Evolutionary conservation across 2,797 vertebrate genomes (phyloP).

Genomic region (Tokudaia muenninki): DNA sequence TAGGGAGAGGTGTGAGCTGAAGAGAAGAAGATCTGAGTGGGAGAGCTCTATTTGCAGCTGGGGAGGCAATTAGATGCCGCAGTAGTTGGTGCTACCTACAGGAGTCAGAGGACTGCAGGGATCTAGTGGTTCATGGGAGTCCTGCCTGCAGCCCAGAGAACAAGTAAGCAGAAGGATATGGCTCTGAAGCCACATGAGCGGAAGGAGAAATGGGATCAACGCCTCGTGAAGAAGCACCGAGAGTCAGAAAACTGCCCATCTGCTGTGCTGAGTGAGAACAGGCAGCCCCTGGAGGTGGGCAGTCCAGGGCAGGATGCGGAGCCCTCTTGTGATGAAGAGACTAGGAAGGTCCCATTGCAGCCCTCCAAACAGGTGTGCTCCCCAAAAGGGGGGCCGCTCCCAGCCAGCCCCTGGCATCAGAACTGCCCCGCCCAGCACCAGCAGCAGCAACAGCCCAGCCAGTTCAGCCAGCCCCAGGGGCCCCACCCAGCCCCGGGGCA

Average conservation of each 20-base stretch:
- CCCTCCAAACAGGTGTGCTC: constrained; percentile 78
- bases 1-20: neutral
- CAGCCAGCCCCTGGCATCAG: constrained; percentile 80
- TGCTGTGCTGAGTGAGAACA: no score
- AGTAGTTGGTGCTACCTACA: neutral
- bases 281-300: no score
- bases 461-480: constrained; percentile 80
- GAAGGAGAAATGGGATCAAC: no score
- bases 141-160: neutral
- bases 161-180: neutral
- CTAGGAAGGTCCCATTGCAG: no score
- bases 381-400: constrained; percentile 83
- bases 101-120: neutral
- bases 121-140: neutral
- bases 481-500: constrained; percentile 79
- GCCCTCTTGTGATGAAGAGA: no score
- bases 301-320: no score
- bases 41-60: neutral
- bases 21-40: neutral
- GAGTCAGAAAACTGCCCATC: no score
- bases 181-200: no score
- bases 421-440: constrained; percentile 81
- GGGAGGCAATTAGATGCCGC: neutral
- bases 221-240: no score
- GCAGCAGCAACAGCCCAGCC: constrained; percentile 81